Base-by-base conservation (phyloP, 2,888 invertebrate genomes). In the Scaptomyza tumidula region DNA sequence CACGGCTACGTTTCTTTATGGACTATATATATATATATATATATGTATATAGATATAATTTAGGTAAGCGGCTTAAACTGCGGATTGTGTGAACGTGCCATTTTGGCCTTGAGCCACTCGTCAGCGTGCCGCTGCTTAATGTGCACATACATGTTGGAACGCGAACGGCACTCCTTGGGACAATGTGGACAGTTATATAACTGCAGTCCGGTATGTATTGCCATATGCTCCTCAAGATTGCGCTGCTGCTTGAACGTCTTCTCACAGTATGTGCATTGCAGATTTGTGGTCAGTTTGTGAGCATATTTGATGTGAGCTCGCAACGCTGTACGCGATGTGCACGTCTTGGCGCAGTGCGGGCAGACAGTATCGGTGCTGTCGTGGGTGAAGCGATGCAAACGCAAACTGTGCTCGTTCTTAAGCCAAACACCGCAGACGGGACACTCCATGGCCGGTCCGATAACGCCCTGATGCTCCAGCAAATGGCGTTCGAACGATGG, bases 81-180 rank as follows among this genome's bases (percentile, higher is more conserved):
- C 6, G 86, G 86, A 59, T 86, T 78, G 50, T 88, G 80, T 11
- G 85, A 85, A 0, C 90, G 88, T 2, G 88, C 89, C 78, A 89
- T 75, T 57, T 90, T 90, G 1, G 90, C 89, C 54, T 84, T 79
- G 24, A 89, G 71, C 90, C 90, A 90, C 57, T 90, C 90, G 16
- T 86, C 80, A 5, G 89, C 85, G 53, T 90, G 90, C 13, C 87
- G 75, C 29, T 90, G 90, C 63, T 90, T 90, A 43, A 90, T 86
- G 71, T 90, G 90, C 5, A 90, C 90, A 44, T 90, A 90, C 90
- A 90, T 90, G 46, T 90, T 90, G 31, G 90, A 88, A 6, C 85
- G 84, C 0, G 90, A 90, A 6, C 90, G 88, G 29, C 89, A 90
- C 54, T 90, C 90, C 70, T 90, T 90, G 44, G 89, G 79, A 49